Percentiles rank a stretch among this genome's conserved stretches.
Evolutionary conservation across 2,888 invertebrate genomes (phyloP).

Genomic region (Hyposoter didymator): DNA sequence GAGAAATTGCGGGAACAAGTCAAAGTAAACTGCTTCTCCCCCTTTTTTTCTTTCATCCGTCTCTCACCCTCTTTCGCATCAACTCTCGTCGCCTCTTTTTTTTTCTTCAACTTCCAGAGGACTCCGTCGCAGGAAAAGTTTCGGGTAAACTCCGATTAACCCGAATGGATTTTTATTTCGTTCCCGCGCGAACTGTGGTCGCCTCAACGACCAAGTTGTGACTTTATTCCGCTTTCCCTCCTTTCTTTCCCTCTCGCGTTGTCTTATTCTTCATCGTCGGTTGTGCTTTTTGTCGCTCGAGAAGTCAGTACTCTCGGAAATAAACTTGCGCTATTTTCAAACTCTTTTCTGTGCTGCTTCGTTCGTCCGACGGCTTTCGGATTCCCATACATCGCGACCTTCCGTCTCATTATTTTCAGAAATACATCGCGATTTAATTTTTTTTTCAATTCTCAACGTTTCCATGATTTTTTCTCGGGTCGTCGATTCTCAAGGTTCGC

Average conservation of each 20-base stretch:
- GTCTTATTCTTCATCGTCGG: conserved; percentile 18
- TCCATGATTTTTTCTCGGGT: conserved; percentile 17
- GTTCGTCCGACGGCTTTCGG: neutral
- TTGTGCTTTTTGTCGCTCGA: conserved; percentile 30
- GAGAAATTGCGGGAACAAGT: conserved; percentile 5
- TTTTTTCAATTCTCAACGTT: neutral
- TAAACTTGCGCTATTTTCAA: conserved; percentile 21
- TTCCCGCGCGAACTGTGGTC: conserved; percentile 47
- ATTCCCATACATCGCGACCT: conserved; percentile 33
- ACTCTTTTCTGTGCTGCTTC: conserved; percentile 5
- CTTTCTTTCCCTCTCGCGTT: neutral
- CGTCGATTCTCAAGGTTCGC: neutral
- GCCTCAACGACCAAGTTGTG: conserved; percentile 41
- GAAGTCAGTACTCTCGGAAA: conserved; percentile 31
- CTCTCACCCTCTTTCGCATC: neutral
- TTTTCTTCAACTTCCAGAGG: conserved; percentile 22
- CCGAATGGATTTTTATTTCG: conserved; percentile 72
- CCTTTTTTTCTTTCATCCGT: conserved; percentile 26
- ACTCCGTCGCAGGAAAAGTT: conserved; percentile 52
- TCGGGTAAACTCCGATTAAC: conserved; percentile 73
- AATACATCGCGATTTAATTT: too few relatives aligned
- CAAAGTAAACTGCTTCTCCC: conserved; percentile 50
- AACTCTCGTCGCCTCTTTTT: conserved; percentile 16
- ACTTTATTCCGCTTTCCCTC: conserved; percentile 45
- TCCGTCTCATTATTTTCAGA: neutral